Percentiles rank a stretch among this genome's conserved stretches.
Evolutionary conservation across 2,797 vertebrate species (phyloP).

Genomic region (Capromys pilorides): DNA sequence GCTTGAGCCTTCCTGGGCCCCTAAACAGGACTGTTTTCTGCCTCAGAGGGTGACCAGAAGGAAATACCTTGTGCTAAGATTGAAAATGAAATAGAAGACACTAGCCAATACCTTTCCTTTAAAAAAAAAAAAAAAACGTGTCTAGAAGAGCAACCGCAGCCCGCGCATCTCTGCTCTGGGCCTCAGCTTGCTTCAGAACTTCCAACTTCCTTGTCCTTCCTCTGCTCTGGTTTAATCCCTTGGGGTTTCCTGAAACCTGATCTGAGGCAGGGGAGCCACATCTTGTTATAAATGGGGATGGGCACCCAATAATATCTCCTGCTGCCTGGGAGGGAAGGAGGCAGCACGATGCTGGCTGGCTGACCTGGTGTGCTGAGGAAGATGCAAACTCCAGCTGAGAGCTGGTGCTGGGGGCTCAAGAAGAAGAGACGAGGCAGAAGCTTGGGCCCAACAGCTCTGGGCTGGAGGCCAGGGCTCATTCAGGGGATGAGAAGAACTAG

Average conservation of each 20-base stretch:
- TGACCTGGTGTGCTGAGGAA: neutral
- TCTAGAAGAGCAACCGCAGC: slow-evolving; percentile 22
- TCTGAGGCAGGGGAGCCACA: slow-evolving; percentile 34
- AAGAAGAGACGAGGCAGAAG: neutral
- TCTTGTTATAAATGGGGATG: slow-evolving; percentile 59
- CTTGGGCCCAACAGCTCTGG: neutral
- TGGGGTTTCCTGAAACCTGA: slow-evolving; percentile 70
- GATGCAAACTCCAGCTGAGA: neutral
- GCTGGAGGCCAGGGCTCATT: neutral
- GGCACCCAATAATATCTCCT: slow-evolving; percentile 62
- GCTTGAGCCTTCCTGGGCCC: neutral
- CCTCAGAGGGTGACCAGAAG: neutral
- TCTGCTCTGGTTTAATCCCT: slow-evolving; percentile 61
- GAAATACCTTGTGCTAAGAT: slow-evolving; percentile 32
- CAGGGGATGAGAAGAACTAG: neutral
- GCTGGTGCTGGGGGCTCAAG: neutral
- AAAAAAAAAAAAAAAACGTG: slow-evolving; percentile 23
- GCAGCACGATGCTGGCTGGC: neutral
- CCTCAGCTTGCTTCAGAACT: slow-evolving; percentile 58
- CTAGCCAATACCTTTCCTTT: slow-evolving; percentile 13
- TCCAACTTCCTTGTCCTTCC: slow-evolving; percentile 60
- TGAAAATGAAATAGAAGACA: slow-evolving; percentile 49
- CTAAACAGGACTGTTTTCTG: neutral
- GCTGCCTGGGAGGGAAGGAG: neutral
- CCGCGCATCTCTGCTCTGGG: neutral